Evolutionary conservation across 2,113 vertebrate genomes (phyloP).

Genomic region (Dermatemys mawii): DNA sequence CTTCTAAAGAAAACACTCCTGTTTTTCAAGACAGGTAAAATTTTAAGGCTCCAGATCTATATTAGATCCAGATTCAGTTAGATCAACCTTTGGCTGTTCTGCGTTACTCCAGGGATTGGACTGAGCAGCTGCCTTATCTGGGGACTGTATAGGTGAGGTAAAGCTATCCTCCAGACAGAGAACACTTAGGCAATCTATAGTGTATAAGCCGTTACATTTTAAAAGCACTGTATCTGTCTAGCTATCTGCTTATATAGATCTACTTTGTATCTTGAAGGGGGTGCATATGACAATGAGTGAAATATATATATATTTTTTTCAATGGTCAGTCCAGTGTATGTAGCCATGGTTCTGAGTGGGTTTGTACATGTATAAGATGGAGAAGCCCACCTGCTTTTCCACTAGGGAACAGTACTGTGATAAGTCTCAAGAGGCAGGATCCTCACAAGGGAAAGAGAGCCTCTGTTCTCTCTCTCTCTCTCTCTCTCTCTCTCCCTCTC

Average conservation of each 20-base stretch:
- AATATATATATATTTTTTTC: no score
- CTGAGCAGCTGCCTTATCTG: neutral
- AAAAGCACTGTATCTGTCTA: neutral
- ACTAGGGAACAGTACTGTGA: neutral
- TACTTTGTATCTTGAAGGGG: no score
- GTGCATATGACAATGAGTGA: no score
- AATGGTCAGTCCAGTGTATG: neutral
- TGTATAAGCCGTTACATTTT: neutral
- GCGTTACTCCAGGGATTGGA: neutral
- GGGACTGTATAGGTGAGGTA: neutral
- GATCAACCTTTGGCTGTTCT: neutral
- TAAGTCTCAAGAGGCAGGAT: neutral
- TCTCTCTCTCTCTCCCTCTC: no score
- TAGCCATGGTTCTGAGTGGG: neutral
- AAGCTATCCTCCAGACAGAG: neutral
- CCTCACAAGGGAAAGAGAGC: neutral
- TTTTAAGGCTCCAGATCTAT: neutral
- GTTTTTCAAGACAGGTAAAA: neutral
- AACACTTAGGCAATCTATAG: no score
- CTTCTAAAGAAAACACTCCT: neutral
- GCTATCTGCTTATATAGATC: no score
- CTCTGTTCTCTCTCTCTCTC: no score
- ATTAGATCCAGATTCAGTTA: no score
- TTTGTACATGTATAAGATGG: neutral
- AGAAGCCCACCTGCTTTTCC: no score